Percentiles rank a stretch among this genome's conserved stretches.
phyloP scores from a whole-genome alignment of 2,797 vertebrate genomes.

The Tangara arthus region DNA sequence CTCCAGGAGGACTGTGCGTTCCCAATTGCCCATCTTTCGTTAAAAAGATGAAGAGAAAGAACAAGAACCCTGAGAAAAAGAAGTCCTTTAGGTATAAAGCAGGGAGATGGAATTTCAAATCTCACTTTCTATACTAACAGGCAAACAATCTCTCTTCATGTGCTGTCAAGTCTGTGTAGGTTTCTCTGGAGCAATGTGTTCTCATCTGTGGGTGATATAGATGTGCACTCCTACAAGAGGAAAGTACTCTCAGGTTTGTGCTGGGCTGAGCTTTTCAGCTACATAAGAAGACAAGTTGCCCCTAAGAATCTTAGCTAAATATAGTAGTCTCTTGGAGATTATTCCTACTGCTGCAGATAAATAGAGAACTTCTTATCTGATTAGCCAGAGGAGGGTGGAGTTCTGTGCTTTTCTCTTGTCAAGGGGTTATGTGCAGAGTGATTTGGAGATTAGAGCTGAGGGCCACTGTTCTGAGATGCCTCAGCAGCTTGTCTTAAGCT shows the following conservation, averaged over 20 bases:
- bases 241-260: neutral
- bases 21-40: accelerated
- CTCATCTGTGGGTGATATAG: neutral
- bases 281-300: neutral
- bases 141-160: neutral
- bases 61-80: neutral
- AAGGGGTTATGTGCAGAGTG: neutral
- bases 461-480: neutral
- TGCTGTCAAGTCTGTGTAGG: neutral
- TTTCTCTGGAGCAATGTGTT: neutral
- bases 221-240: accelerated
- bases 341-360: neutral
- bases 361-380: neutral
- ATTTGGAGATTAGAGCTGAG: neutral
- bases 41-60: neutral
- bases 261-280: neutral
- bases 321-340: conserved; percentile 21
- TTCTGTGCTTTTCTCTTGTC: neutral
- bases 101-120: neutral
- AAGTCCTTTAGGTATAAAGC: neutral
- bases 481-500: neutral
- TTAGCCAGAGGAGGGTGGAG: neutral
- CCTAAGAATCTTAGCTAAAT: conserved; percentile 24
- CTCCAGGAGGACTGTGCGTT: neutral
- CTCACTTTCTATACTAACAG: neutral